phyloP scores from a whole-genome alignment of 2,797 vertebrate genomes.

The Semotilus atromaculatus region DNA sequence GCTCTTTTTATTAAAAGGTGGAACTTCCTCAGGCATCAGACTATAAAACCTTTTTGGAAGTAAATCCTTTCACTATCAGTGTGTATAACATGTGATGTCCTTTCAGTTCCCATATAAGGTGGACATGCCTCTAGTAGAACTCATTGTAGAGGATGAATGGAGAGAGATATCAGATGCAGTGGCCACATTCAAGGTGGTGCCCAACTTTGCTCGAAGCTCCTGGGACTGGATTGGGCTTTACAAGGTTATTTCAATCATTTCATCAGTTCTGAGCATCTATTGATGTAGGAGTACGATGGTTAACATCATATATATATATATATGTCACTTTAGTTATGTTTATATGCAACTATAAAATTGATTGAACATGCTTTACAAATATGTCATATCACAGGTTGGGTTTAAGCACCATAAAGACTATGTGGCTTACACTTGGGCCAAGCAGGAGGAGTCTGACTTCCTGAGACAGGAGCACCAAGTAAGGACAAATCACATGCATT shows the following conservation, averaged over 20 bases:
- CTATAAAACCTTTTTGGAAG: background rate
- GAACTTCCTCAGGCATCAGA: background rate
- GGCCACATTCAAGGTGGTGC: slow-evolving; percentile 82
- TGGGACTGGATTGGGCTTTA: slow-evolving; percentile 99
- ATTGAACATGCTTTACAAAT: background rate
- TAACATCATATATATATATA: no score
- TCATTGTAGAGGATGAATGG: slow-evolving; percentile 95
- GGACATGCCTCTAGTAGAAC: slow-evolving; percentile 84
- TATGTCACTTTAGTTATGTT: background rate
- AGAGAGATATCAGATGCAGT: slow-evolving; percentile 84
- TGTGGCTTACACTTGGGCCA: slow-evolving; percentile 93
- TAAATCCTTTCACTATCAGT: background rate
- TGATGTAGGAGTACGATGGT: background rate
- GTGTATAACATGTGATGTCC: slow-evolving; percentile 20
- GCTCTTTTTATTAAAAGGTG: no score
- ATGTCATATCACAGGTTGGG: slow-evolving; percentile 82
- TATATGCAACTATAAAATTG: background rate
- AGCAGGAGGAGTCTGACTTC: slow-evolving; percentile 89
- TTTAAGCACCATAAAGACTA: slow-evolving; percentile 98
- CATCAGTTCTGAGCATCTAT: background rate
- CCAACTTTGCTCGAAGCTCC: slow-evolving; percentile 89
- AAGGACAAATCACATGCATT: slow-evolving; percentile 40
- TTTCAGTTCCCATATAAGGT: slow-evolving; percentile 89
- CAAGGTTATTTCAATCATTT: slow-evolving; percentile 76
- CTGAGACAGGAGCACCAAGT: slow-evolving; percentile 83